Percentiles rank a stretch among this genome's conserved stretches.
Conservation (phyloP, 1,140 invertebrate species). For the Monochamus saltuarius region DNA sequence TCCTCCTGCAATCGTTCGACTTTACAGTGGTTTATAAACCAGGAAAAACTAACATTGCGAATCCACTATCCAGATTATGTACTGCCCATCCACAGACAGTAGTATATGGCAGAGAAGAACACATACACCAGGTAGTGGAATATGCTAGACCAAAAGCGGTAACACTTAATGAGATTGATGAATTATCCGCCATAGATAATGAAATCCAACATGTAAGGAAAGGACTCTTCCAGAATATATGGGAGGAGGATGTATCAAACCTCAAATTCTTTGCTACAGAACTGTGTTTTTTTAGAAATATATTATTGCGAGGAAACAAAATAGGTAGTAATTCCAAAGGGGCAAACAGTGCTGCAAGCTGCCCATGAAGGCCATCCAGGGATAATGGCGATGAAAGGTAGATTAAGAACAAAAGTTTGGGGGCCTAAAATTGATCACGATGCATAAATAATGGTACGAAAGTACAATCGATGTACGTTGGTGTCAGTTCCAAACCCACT, state of each 20-base stretch:
- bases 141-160: background rate
- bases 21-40: no score
- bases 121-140: conserved; percentile 8
- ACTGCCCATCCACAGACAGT: no score
- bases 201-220: background rate
- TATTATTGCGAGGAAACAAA: conserved; percentile 8
- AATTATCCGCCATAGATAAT: background rate
- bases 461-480: conserved; percentile 52
- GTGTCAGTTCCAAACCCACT: conserved; percentile 32
- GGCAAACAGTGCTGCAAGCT: conserved; percentile 37
- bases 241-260: no score
- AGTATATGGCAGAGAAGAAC: no score
- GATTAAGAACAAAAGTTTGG: conserved; percentile 57
- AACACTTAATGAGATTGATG: background rate
- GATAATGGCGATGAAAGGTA: conserved; percentile 57
- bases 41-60: no score
- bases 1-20: background rate
- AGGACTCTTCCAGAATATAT: no score
- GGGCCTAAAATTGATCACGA: conserved; percentile 57
- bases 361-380: conserved; percentile 57
- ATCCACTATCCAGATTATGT: no score
- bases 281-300: background rate
- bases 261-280: no score
- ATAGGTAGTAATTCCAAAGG: conserved; percentile 18
- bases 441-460: conserved; percentile 50